These are phyloP conservation scores for Proteles cristata DNA, from an alignment of 2,113 vertebrate genomes.

Conservation along the genomic window DNA sequence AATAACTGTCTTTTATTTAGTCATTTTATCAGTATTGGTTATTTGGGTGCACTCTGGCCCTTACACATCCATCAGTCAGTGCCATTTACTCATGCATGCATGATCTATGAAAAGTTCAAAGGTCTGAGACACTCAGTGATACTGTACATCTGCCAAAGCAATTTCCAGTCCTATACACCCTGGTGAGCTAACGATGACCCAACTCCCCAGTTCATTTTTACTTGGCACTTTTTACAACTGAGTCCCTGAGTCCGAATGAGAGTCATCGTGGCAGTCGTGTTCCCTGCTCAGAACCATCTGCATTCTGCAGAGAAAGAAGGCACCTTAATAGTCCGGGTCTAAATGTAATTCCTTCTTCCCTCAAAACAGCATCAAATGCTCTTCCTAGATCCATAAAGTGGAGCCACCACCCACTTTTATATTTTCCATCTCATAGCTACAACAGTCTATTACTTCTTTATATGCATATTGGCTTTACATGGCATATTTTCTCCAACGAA, in stretches of 20 bases:
- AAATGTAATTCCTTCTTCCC: not conserved
- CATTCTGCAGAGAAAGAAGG: not conserved
- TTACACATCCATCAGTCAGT: not conserved
- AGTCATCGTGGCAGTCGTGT: not conserved
- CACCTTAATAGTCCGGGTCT: not conserved
- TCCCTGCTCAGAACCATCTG: not conserved
- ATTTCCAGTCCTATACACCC: not conserved
- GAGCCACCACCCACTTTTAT: not conserved
- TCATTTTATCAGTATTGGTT: not conserved
- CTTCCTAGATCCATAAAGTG: not conserved
- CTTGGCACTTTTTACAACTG: not conserved
- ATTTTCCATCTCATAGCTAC: slow-evolving; percentile 25
- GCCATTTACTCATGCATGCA: not conserved
- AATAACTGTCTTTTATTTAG: not conserved
- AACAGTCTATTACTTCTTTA: slow-evolving; percentile 61
- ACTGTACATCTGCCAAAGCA: not conserved
- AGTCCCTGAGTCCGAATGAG: not conserved
- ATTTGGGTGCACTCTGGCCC: not conserved
- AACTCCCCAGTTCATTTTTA: not conserved
- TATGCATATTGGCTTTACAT: slow-evolving; percentile 59
- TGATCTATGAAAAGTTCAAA: not conserved
- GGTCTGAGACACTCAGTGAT: not conserved
- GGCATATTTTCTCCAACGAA: slow-evolving; percentile 56
- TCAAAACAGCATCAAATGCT: not conserved
- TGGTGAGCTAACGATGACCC: not conserved